Evolutionary conservation across 2,888 invertebrate genomes (phyloP).

Genomic region (Rhorus exstirpatorius): DNA sequence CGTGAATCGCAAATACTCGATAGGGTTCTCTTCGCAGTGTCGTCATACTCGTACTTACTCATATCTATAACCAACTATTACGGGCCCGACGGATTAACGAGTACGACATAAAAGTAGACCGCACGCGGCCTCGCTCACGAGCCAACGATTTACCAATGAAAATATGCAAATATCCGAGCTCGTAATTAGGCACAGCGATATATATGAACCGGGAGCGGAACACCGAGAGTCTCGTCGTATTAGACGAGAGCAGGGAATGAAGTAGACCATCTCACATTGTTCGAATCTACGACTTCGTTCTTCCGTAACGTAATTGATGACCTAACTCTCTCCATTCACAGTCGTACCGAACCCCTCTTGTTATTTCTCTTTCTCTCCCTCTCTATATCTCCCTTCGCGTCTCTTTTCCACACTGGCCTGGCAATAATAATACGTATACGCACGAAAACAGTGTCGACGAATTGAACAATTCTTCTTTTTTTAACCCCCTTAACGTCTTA

Average conservation of each 20-base stretch:
- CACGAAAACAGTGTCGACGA: too few relatives aligned
- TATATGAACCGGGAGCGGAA: slow-evolving; percentile 81
- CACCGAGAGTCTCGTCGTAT: slow-evolving; percentile 17
- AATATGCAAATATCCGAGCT: slow-evolving; percentile 82
- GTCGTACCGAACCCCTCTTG: slow-evolving; percentile 52
- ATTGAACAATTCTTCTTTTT: too few relatives aligned
- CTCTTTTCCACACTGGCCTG: too few relatives aligned
- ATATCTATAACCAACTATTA: slow-evolving; percentile 15
- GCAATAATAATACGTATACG: too few relatives aligned
- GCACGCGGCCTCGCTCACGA: slow-evolving; percentile 67
- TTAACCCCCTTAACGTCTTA: too few relatives aligned
- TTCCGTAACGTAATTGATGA: slow-evolving; percentile 86
- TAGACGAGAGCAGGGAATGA: slow-evolving; percentile 1
- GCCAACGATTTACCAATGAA: slow-evolving; percentile 70
- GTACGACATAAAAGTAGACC: slow-evolving; percentile 11
- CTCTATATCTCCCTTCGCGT: neutral
- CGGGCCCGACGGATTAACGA: slow-evolving; percentile 39
- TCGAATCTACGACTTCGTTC: slow-evolving; percentile 84
- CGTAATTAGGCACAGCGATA: slow-evolving; percentile 83
- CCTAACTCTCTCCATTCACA: slow-evolving; percentile 65
- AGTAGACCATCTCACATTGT: slow-evolving; percentile 79
- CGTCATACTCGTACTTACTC: neutral
- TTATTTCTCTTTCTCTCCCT: neutral
- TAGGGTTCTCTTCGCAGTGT: slow-evolving; percentile 21
- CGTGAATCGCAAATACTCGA: slow-evolving; percentile 49